Conservation (phyloP, 2,888 invertebrate species). For the Nomada goodeniana region DNA sequence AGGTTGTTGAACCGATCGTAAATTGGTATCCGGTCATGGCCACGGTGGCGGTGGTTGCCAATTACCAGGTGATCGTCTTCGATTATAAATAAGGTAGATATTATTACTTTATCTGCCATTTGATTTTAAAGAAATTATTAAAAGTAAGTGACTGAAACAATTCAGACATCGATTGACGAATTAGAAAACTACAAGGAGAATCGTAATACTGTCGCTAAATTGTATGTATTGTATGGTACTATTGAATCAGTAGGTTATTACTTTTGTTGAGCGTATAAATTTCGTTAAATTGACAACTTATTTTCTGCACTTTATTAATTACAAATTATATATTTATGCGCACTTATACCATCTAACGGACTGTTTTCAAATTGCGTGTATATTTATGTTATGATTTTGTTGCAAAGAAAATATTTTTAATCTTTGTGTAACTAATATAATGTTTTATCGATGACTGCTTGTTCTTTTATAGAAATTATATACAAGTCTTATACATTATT, state of each 20-base stretch:
- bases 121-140: background rate
- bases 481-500: too few species aligned
- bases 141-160: background rate
- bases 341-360: background rate
- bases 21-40: constrained; percentile 58
- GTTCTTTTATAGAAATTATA: too few species aligned
- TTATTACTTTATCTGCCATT: constrained; percentile 2
- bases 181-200: background rate
- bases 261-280: background rate
- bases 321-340: background rate
- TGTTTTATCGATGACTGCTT: too few species aligned
- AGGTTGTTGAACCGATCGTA: constrained; percentile 43
- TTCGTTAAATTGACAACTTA: background rate
- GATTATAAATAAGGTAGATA: constrained; percentile 55
- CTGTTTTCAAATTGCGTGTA: background rate
- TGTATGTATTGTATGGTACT: background rate
- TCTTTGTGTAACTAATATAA: too few species aligned
- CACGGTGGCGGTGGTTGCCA: constrained; percentile 47
- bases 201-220: background rate
- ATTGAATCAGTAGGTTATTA: background rate
- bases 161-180: background rate
- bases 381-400: background rate
- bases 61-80: constrained; percentile 60
- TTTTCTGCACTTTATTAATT: background rate
- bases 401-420: too few species aligned